Percentiles rank a stretch among this genome's conserved stretches.
Evolutionary conservation across 2,888 invertebrate genomes (phyloP).

Genomic region (Acanthosepion esculentum): DNA sequence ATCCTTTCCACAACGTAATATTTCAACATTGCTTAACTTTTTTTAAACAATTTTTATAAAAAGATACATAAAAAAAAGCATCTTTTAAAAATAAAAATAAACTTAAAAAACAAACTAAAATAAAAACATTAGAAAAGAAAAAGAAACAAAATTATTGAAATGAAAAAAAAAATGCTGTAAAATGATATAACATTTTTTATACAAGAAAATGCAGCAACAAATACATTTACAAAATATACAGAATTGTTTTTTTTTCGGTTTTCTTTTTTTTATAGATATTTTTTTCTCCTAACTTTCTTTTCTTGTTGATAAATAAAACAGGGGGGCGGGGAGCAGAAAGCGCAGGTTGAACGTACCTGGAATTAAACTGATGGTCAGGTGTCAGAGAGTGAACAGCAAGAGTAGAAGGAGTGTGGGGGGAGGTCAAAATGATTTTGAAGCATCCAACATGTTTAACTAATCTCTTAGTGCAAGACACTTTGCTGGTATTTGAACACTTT

Average conservation of each 20-base stretch:
- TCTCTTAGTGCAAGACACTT: neutral
- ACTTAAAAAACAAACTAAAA: neutral
- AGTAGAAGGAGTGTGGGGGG: neutral
- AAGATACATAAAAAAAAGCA: no score
- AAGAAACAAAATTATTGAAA: neutral
- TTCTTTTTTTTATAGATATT: neutral
- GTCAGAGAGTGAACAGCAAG: neutral
- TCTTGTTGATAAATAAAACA: constrained; percentile 18
- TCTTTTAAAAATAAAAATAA: neutral
- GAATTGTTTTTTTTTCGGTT: neutral
- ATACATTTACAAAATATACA: constrained; percentile 33
- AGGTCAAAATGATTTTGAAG: neutral
- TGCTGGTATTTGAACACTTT: constrained; percentile 1
- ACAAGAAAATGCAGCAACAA: constrained; percentile 25
- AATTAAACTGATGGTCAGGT: constrained; percentile 33
- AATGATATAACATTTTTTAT: constrained; percentile 33
- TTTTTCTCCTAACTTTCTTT: constrained; percentile 33
- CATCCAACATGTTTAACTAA: neutral
- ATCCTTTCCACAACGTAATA: neutral
- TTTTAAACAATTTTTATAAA: no score
- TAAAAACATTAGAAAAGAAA: neutral
- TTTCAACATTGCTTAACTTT: neutral
- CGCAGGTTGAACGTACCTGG: neutral
- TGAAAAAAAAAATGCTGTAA: neutral
- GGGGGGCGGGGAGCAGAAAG: neutral